Conservation (phyloP, 2,797 vertebrate genomes). For the Tinamus major region DNA sequence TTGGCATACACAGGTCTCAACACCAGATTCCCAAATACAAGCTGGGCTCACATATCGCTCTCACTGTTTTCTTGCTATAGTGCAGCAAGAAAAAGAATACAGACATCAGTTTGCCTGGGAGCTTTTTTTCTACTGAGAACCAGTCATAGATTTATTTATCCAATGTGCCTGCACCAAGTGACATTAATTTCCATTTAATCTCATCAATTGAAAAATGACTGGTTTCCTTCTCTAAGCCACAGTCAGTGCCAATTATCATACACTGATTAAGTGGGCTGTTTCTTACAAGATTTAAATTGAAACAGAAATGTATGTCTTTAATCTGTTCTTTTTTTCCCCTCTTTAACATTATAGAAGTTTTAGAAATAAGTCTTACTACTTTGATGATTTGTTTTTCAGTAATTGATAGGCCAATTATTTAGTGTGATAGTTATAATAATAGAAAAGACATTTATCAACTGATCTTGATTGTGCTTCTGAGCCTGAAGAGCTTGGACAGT, state of each 20-base stretch:
- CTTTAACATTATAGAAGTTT: not conserved
- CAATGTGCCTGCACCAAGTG: conserved; percentile 19
- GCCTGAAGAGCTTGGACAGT: not conserved
- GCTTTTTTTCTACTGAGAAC: conserved; percentile 13
- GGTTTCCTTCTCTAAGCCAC: conserved; percentile 52
- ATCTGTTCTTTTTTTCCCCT: not conserved
- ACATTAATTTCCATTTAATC: conserved; percentile 59
- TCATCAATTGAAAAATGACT: conserved; percentile 65
- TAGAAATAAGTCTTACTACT: not conserved
- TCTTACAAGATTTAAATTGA: not conserved
- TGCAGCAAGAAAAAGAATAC: not conserved
- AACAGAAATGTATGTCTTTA: not conserved
- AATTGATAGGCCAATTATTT: not conserved
- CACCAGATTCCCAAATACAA: not conserved
- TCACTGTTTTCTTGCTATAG: not conserved
- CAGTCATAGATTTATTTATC: conserved; percentile 27
- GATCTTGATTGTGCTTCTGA: not conserved
- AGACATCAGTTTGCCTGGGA: not conserved
- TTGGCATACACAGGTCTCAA: not conserved
- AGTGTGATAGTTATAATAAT: not conserved
- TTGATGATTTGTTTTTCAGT: not conserved
- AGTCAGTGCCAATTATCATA: conserved; percentile 57
- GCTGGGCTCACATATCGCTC: not conserved
- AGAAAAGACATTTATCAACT: not conserved
- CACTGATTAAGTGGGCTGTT: conserved; percentile 38